These are phyloP conservation scores for Procambarus clarkii DNA, from an alignment of 1,140 invertebrate genomes.

Conservation along the genomic window DNA sequence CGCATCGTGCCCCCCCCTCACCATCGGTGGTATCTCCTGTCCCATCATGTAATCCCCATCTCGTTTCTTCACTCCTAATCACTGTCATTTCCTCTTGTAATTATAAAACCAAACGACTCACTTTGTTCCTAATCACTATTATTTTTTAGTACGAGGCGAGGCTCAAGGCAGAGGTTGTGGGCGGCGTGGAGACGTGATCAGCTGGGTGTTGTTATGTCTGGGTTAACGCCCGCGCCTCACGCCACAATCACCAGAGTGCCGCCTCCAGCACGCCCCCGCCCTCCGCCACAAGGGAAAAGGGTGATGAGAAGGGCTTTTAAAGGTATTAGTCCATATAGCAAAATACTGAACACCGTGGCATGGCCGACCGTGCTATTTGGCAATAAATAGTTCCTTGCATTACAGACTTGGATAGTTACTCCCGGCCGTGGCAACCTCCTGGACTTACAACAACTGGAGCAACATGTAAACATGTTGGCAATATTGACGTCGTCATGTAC, in stretches of 20 bases:
- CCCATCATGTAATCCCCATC: constrained; percentile 11
- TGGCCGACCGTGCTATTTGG: too few relatives aligned
- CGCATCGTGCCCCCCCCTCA: neutral
- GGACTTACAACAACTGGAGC: too few relatives aligned
- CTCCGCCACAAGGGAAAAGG: neutral
- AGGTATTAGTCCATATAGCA: neutral
- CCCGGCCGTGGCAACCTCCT: too few relatives aligned
- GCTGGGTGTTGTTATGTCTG: too few relatives aligned
- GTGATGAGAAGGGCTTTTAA: neutral
- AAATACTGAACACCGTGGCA: neutral
- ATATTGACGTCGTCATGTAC: too few relatives aligned
- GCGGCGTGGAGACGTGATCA: too few relatives aligned
- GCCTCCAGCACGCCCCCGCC: neutral
- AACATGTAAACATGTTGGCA: too few relatives aligned
- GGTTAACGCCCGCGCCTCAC: neutral
- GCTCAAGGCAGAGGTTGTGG: neutral
- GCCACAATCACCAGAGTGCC: neutral
- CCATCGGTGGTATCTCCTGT: neutral
- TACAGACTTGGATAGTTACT: too few relatives aligned
- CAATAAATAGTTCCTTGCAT: too few relatives aligned
- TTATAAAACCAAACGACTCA: constrained; percentile 14
- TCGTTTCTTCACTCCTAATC: constrained; percentile 16
- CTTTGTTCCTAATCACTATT: constrained; percentile 25
- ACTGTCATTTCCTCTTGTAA: constrained; percentile 20
- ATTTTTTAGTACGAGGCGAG: neutral